Evolutionary conservation across 2,888 invertebrate species (phyloP).

Genomic region (Seira ritae): DNA sequence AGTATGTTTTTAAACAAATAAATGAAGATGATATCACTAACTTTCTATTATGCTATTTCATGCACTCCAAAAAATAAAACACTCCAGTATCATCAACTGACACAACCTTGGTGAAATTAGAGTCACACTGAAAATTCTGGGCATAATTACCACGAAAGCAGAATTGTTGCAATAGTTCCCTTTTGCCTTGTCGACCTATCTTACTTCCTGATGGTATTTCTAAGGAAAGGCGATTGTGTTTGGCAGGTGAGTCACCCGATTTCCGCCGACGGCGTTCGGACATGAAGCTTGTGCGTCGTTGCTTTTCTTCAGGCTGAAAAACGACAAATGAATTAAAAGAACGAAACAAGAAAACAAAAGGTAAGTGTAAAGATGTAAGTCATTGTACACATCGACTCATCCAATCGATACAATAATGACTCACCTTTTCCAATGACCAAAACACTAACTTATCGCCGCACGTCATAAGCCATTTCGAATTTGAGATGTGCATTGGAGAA

Average conservation of each 20-base stretch:
- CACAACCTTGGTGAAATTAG: slow-evolving; percentile 79
- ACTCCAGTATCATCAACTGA: slow-evolving; percentile 81
- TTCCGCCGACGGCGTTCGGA: slow-evolving; percentile 64
- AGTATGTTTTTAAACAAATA: no score
- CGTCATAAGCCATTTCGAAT: slow-evolving; percentile 63
- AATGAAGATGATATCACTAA: neutral
- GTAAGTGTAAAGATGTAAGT: no score
- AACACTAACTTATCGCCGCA: slow-evolving; percentile 69
- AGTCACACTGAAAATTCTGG: slow-evolving; percentile 75
- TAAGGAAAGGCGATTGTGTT: slow-evolving; percentile 60
- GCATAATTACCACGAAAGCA: slow-evolving; percentile 75
- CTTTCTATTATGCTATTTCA: slow-evolving; percentile 23
- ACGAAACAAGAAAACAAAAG: no score
- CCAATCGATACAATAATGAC: neutral
- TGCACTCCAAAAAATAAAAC: slow-evolving; percentile 79
- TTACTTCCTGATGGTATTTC: slow-evolving; percentile 67
- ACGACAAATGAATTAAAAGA: neutral
- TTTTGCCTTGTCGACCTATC: slow-evolving; percentile 73
- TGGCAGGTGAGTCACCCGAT: slow-evolving; percentile 64
- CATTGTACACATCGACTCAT: no score
- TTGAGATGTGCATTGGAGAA: slow-evolving; percentile 75
- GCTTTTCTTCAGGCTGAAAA: slow-evolving; percentile 59
- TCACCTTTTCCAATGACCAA: slow-evolving; percentile 65
- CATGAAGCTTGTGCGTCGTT: slow-evolving; percentile 66
- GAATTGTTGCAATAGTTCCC: slow-evolving; percentile 75